Evolutionary conservation across 2,888 invertebrate genomes (phyloP).

Genomic region (Drosophila nr. fundita): DNA sequence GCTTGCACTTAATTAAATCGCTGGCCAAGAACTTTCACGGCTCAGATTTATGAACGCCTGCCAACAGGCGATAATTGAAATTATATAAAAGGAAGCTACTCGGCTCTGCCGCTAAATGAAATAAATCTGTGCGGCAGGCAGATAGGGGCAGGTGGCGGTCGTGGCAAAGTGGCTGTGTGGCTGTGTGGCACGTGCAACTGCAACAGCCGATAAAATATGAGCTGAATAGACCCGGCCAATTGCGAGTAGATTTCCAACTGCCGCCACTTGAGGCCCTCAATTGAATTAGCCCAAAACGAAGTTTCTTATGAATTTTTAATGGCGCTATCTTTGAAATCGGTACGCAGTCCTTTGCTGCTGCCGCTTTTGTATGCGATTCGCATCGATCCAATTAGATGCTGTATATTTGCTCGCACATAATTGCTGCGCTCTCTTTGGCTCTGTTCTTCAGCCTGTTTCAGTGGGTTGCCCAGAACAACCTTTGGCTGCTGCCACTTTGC

Average conservation of each 20-base stretch:
- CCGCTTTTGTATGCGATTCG: constrained; percentile 47
- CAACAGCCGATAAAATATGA: constrained; percentile 75
- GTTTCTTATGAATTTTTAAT: constrained; percentile 71
- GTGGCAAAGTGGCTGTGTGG: constrained; percentile 28
- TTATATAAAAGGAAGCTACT: constrained; percentile 62
- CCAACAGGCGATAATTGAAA: constrained; percentile 79
- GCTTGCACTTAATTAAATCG: constrained; percentile 69
- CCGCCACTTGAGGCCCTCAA: constrained; percentile 46
- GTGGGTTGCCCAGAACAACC: constrained; percentile 59
- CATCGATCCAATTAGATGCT: constrained; percentile 78
- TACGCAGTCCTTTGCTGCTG: constrained; percentile 3
- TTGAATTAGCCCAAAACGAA: constrained; percentile 66
- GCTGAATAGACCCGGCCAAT: constrained; percentile 38
- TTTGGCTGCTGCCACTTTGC: constrained; percentile 22
- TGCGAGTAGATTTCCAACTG: constrained; percentile 48
- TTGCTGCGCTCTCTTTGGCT: constrained; percentile 38
- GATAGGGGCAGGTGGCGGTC: constrained; percentile 17
- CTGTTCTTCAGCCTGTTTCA: constrained; percentile 1
- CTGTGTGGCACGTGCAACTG: constrained; percentile 71
- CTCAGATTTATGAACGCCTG: constrained; percentile 66
- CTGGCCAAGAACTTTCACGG: constrained; percentile 45
- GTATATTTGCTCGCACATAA: constrained; percentile 51
- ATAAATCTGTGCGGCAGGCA: constrained; percentile 66
- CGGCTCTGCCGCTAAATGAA: constrained; percentile 59
- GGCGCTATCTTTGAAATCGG: constrained; percentile 31